Base-by-base conservation (phyloP, 1,140 invertebrate species). In the Atta colombica region DNA sequence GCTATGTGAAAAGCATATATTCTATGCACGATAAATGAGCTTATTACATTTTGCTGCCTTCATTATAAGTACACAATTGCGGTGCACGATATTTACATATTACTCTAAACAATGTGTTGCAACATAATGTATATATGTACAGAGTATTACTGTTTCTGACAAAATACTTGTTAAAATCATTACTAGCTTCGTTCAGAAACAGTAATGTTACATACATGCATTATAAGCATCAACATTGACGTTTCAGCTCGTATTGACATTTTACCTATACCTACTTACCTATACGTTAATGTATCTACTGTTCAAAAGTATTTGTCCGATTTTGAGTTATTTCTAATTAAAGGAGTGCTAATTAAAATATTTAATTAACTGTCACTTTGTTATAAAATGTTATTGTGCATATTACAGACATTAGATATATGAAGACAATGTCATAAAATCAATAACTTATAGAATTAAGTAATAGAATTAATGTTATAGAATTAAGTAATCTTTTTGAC, bases 51-150 rank as follows among this genome's bases (percentile, higher is more conserved):
- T 74, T 82, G 71, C 45, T 61, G 55, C 53, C 25, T 39, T 49
- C 21, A 5, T 39, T 31, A 6, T 49, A 74, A 74, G 69, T 51
- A 84, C 25, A 82, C 69, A 84, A 74, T 84, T 63, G 69, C 25
- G 55, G 53, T 8, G 14, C 25, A 72, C 55, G 80, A 82, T 82
- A 84, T 84, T 84, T 84, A 39, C 69, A 74, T 74, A 84, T 84
- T 74, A 74, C 7, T 12, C 5, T 18, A 25, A 60, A 82, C 55
- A 74, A 82, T 61, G 10, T 45, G 61, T 61, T 31, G 18, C 55
- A n/a, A 25, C 31, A 74, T 74, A 84, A 84, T 78, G 25, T 10
- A 71, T 31, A 2, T 4, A 21, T 72, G n/a, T 72, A 12, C 58
- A 21, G 28, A 45, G n/a, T 7, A 72, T 82, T 72, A 49, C 39